Base-by-base conservation (phyloP, 2,113 vertebrate genomes). In the Lophochroa leadbeateri region DNA sequence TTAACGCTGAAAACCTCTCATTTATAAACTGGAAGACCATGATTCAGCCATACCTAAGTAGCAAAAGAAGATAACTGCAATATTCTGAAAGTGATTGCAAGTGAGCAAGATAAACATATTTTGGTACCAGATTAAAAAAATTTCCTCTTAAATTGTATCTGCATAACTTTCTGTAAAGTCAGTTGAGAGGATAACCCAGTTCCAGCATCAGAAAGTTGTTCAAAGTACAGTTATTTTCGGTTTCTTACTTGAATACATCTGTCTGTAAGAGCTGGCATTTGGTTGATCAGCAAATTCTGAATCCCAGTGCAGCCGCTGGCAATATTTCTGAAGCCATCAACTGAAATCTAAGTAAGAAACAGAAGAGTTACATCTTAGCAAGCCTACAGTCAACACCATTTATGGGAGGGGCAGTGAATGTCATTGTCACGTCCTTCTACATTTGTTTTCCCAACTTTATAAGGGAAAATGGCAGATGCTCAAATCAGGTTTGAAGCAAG, bases 201-300 rank as follows among this genome's bases (percentile, higher is more conserved):
- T 71, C 5, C 8, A 91, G 76, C 19, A 72, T 9, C 55, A 90
- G 17, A 43, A 90, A 68, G 2, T 74, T 89, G 57, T 65, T 88
- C 49, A 25, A 69, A 77, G 43, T 58, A 84, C 37, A 71, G 23
- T 52, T 10, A 20, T 75, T 89, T 85, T 87, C 18, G 67, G 6
- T 53, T 80, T 97, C 98, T 96, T 98, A 99, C 98, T 97, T 98
- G 91, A 80, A 99, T 86, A 95, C 98, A 98, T 94, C 75, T 97
- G 76, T 99, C 98, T 4, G 97, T 98, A 80, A 99, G 97, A n/a
- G 97, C 98, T 63, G 98, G 97, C 97, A 98, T 98, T 94, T 99
- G 97, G 35, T 98, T 97, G 76, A 99, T 97, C 29, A 98, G 97
- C 79, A 99, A 94, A 49, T 98, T 96, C 82, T 95, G 98, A 92